phyloP scores from a whole-genome alignment of 2,797 vertebrate genomes.

The Sebastes hubbsi region DNA sequence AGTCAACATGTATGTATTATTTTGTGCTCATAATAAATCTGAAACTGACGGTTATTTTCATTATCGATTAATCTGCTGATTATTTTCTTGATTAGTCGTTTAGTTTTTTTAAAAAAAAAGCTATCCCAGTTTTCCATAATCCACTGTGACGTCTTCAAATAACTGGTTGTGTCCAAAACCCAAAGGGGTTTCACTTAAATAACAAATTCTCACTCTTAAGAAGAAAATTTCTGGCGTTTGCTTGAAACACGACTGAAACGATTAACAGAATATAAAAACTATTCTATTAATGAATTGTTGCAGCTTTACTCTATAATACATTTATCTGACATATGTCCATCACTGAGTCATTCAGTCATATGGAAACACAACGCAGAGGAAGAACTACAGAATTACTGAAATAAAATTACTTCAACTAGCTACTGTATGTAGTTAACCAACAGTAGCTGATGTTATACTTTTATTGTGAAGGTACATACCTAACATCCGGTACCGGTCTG shows the following conservation, averaged over 20 bases:
- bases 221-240: too few species aligned
- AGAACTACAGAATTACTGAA: too few species aligned
- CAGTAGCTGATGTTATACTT: neutral
- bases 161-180: neutral
- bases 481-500: neutral
- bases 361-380: neutral
- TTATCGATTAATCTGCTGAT: neutral
- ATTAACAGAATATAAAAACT: neutral
- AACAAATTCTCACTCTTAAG: too few species aligned
- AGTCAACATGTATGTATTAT: neutral
- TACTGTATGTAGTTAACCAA: too few species aligned
- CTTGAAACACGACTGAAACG: too few species aligned
- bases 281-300: neutral
- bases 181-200: too few species aligned
- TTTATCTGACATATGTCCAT: too few species aligned
- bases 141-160: neutral
- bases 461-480: neutral
- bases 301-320: neutral
- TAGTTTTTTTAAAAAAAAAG: too few species aligned
- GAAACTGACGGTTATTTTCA: neutral
- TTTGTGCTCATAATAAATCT: neutral
- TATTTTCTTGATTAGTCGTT: neutral
- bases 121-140: too few species aligned
- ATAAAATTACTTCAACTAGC: too few species aligned
- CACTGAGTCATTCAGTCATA: neutral